Evolutionary conservation across 2,888 invertebrate species (phyloP), one percentile per base, ranked within the genome.

Genomic region (Julus scanicus): DNA sequence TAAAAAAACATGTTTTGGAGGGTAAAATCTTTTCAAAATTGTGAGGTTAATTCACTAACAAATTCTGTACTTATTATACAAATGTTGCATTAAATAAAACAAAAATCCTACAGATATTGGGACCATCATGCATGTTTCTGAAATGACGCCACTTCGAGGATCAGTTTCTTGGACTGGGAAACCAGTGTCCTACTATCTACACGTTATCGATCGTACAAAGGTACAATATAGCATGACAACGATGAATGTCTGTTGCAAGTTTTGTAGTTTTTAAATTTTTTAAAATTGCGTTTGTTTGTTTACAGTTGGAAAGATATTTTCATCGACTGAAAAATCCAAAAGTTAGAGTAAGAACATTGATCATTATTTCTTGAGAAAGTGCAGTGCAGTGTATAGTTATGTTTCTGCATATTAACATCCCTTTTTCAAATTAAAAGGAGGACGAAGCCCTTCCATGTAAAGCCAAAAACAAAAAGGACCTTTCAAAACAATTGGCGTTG

Each of bases 131-230:
- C 98, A 98, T 93, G 98, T 99, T 83, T 96, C 96, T 90, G 98
- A 99, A 93, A 96, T 99, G 95, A 96, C 97, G 90, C 98, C 99
- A 29, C 93, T 98, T 90, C 95, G 96, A 92, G 98, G 98, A 90
- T 98, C 98, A 15, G 99, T 99, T 89, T 99, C 99, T 29, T 99
- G 99, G 99, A 99, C 99, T 89, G 98, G 98, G 90, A 99, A 98
- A 93, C 97, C 99, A 87, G 99, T 99, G 91, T 97, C 98, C 90
- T 99, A 99, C 94, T 99, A 97, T 94, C 94, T 99, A 91, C 99
- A 99, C 93, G 96, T 97, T 91, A 98, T 99, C 92, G 99, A 99
- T 94, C 95, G 98, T 92, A 98, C 98, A 91, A 98, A 97, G 92
- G 93, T 93, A 89, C 89, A 6, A 40, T 15, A 40, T 85, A 2